phyloP scores from a whole-genome alignment of 2,113 vertebrate genomes.

The Cynocephalus volans region DNA sequence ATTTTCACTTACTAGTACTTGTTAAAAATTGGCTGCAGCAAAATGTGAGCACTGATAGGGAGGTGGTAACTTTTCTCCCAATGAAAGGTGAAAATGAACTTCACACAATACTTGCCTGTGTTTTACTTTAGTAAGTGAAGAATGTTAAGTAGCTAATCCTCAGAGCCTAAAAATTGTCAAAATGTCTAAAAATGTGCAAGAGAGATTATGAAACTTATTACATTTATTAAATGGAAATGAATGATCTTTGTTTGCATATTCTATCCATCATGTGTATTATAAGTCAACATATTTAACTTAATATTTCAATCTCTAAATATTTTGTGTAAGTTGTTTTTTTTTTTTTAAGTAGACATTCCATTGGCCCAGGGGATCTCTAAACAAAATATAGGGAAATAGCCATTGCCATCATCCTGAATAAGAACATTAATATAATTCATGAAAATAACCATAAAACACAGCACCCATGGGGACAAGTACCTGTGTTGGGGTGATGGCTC shows the following conservation, averaged over 20 bases:
- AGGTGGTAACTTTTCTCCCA: constrained; percentile 44
- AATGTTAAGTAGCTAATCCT: constrained; percentile 75
- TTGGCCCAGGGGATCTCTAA: not conserved
- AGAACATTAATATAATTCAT: not conserved
- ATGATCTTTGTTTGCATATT: constrained; percentile 39
- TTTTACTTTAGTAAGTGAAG: constrained; percentile 78
- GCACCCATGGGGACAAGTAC: not conserved
- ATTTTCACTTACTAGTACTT: constrained; percentile 52
- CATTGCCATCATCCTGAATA: not conserved
- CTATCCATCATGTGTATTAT: constrained; percentile 52
- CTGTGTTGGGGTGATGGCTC: not conserved
- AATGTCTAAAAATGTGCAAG: constrained; percentile 65
- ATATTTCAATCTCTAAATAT: constrained; percentile 64
- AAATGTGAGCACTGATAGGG: constrained; percentile 54
- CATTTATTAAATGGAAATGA: constrained; percentile 73
- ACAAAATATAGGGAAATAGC: not conserved
- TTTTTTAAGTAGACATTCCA: not conserved
- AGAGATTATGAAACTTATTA: constrained; percentile 15
- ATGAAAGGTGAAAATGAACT: constrained; percentile 68
- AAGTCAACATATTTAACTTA: constrained; percentile 58
- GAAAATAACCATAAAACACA: not conserved
- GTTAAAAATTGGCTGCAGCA: constrained; percentile 14
- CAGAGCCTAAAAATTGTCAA: constrained; percentile 72
- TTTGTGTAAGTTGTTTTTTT: not conserved
- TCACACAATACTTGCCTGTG: constrained; percentile 42